phyloP scores from a whole-genome alignment of 1,140 invertebrate species.

The Drosophila parabipectinata region DNA sequence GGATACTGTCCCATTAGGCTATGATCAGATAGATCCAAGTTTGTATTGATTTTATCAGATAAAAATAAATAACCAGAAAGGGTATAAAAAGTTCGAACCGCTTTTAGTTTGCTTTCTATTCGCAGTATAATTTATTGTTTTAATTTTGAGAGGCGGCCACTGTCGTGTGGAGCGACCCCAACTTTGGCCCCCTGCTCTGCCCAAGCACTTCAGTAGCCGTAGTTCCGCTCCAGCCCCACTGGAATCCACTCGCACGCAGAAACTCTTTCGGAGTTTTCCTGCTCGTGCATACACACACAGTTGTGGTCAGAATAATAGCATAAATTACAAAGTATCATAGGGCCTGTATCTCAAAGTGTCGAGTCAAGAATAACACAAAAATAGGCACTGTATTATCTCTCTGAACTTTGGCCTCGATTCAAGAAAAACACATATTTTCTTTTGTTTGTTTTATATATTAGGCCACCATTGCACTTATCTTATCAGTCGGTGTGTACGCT shows the following conservation, averaged over 20 bases:
- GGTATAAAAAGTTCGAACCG: background rate
- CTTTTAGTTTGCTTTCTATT: background rate
- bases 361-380: background rate
- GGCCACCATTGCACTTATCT: background rate
- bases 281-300: slow-evolving; percentile 29
- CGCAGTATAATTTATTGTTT: slow-evolving; percentile 68
- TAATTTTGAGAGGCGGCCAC: slow-evolving; percentile 64
- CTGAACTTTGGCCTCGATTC: background rate
- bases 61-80: background rate
- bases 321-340: slow-evolving; percentile 8
- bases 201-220: slow-evolving; percentile 18
- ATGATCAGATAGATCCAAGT: too few relatives aligned
- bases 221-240: slow-evolving; percentile 1
- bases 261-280: slow-evolving; percentile 26
- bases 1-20: too few relatives aligned
- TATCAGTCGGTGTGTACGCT: background rate
- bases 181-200: slow-evolving; percentile 17
- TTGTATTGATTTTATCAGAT: too few relatives aligned
- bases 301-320: slow-evolving; percentile 37
- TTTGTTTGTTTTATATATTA: background rate
- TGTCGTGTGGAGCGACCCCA: slow-evolving; percentile 24
- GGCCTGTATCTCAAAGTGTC: background rate
- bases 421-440: background rate
- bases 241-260: slow-evolving; percentile 17
- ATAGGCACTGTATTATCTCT: background rate